phyloP scores from a whole-genome alignment of 2,113 vertebrate genomes.

The Larimichthys crocea region DNA sequence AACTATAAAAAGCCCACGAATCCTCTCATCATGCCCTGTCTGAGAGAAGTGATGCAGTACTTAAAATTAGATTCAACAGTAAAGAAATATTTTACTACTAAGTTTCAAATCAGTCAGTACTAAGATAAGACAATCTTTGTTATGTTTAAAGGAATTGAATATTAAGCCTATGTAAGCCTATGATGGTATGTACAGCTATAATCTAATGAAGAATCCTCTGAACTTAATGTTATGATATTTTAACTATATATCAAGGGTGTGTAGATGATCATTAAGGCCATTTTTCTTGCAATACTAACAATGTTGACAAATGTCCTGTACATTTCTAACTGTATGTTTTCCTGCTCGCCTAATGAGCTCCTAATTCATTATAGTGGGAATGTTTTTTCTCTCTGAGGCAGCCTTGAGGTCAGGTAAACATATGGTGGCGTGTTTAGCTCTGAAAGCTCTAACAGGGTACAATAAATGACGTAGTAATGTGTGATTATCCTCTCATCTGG shows the following conservation, averaged over 20 bases:
- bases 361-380: constrained; percentile 57
- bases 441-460: constrained; percentile 61
- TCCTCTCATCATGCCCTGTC: not conserved
- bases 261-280: not conserved
- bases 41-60: not conserved
- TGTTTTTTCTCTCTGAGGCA: constrained; percentile 53
- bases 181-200: not conserved
- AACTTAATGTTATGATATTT: not conserved
- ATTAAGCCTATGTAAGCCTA: too few relatives aligned
- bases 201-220: not conserved
- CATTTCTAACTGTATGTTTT: constrained; percentile 36
- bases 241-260: not conserved
- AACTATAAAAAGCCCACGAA: not conserved
- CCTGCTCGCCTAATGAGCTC: constrained; percentile 37
- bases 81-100: not conserved
- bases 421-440: constrained; percentile 63
- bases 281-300: not conserved
- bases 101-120: not conserved
- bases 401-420: constrained; percentile 75
- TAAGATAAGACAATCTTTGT: not conserved
- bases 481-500: constrained; percentile 72
- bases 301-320: not conserved
- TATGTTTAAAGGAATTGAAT: not conserved
- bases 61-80: not conserved
- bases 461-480: constrained; percentile 76